These are phyloP conservation scores for Megaceryle torquata DNA, from an alignment of 2,113 vertebrate genomes.

Conservation along the genomic window DNA sequence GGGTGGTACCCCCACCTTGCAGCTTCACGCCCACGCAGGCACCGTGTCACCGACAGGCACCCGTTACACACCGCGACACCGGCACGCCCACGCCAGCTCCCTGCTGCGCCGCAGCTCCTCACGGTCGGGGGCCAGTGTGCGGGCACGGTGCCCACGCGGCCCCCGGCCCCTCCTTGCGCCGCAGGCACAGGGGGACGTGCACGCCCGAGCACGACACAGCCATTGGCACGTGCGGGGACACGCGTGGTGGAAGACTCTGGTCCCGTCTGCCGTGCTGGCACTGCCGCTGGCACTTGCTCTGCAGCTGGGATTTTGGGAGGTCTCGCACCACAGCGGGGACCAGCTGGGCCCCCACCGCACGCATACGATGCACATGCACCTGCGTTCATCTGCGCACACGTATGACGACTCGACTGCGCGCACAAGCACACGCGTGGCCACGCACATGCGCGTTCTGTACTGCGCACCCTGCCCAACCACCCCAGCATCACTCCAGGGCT, in stretches of 20 bases:
- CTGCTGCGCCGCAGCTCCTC: rapidly evolving
- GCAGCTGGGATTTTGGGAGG: background rate
- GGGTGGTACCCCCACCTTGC: background rate
- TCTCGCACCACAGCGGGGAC: rapidly evolving
- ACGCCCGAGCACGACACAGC: rapidly evolving
- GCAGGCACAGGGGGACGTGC: rapidly evolving
- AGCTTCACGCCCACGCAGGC: conserved; percentile 28
- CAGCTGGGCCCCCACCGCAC: rapidly evolving
- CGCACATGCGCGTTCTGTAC: rapidly evolving
- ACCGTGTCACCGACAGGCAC: background rate
- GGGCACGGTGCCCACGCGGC: background rate
- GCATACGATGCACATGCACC: rapidly evolving
- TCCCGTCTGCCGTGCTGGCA: background rate
- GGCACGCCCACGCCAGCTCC: background rate
- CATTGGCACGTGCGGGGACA: background rate
- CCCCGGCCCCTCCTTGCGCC: background rate
- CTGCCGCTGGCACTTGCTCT: rapidly evolving
- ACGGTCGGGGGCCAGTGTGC: background rate
- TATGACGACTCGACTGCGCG: rapidly evolving
- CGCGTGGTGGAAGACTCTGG: rapidly evolving
- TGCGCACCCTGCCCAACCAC: background rate
- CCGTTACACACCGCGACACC: background rate
- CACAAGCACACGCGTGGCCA: background rate
- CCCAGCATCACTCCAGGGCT: background rate
- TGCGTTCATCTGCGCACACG: background rate